Base-by-base conservation (phyloP, 2,888 invertebrate species). In the Xestia xanthographa region DNA sequence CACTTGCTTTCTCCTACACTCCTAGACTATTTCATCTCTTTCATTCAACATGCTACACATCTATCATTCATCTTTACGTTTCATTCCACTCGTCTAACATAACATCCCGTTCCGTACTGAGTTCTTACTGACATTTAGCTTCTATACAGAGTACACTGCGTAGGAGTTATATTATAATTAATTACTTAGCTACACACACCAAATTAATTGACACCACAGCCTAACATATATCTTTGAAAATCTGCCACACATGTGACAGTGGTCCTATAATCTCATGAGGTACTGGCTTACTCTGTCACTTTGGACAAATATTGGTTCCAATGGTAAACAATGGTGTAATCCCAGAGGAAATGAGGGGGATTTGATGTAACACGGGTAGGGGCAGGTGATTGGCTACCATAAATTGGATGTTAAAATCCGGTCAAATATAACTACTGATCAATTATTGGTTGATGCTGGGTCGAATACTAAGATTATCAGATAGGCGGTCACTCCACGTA, bases 271-370 rank as follows among this genome's bases (percentile, higher is more conserved):
- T 50, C 58, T 53, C 48, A 5, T 66, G 43, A 66, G 70, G 50
- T 45, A 58, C 68, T 38, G 77, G 73, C 63, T 48, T 77, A 84
- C 60, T 70, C 88, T 89, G 81, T 79, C 69, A 66, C 67, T 81
- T 72, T 80, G 82, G 77, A 69, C 87, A 90, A 90, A 91, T 79
- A 88, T 89, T 87, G 85, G 68, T 62, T 48, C 48, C 60, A 68
- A 58, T 75, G 74, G 86, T 86, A 86, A 87, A 88, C 89, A 89
- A 84, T 80, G 76, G 58, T 80, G 68, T 88, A 90, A 90, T 92
- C 94, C 92, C 93, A 1, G 17, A 92, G 93, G 94, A 94, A 94
- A 94, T 94, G 92, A 92, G 88, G 86, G 56, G 90, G 90, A 90
- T 92, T 91, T 90, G 87, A 89, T 88, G 83, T 89, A 88, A 88